Conservation (phyloP, 2,888 invertebrate genomes). For the Hirtodrosophila confusa region DNA sequence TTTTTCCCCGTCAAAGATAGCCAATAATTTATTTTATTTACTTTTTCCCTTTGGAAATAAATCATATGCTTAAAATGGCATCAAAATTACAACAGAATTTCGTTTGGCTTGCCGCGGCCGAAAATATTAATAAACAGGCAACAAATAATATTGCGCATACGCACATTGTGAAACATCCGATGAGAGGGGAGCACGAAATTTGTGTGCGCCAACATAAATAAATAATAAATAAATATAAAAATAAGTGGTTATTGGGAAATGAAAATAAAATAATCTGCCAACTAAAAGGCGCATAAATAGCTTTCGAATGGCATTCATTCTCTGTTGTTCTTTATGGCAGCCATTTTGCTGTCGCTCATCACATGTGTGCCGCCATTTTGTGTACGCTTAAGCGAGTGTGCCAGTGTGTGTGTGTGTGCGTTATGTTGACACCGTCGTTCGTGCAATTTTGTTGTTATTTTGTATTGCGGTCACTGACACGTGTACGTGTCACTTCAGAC, state of each 20-base stretch:
- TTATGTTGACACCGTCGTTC: constrained; percentile 29
- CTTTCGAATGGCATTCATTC: constrained; percentile 69
- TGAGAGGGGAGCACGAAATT: constrained; percentile 27
- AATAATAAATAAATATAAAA: constrained; percentile 42
- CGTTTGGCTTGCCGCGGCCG: not conserved
- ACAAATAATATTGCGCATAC: constrained; percentile 56
- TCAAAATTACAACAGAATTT: too few relatives aligned
- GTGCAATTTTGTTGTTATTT: constrained; percentile 24
- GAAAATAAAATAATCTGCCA: constrained; percentile 73
- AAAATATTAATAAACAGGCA: constrained; percentile 38
- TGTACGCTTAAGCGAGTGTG: constrained; percentile 9
- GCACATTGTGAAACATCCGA: constrained; percentile 43
- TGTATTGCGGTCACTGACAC: constrained; percentile 69
- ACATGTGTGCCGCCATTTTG: constrained; percentile 36
- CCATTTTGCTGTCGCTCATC: constrained; percentile 35
- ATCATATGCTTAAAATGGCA: too few relatives aligned
- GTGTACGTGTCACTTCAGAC: constrained; percentile 61
- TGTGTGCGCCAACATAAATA: constrained; percentile 30
- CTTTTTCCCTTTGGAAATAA: too few relatives aligned
- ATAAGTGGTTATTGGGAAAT: constrained; percentile 44
- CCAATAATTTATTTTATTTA: too few relatives aligned
- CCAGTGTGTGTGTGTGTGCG: constrained; percentile 15
- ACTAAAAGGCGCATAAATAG: constrained; percentile 73
- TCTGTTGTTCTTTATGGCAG: constrained; percentile 54
- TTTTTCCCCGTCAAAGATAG: too few relatives aligned